Base-by-base conservation (phyloP, 2,113 vertebrate species). In the Gymnocephalus cernua region DNA sequence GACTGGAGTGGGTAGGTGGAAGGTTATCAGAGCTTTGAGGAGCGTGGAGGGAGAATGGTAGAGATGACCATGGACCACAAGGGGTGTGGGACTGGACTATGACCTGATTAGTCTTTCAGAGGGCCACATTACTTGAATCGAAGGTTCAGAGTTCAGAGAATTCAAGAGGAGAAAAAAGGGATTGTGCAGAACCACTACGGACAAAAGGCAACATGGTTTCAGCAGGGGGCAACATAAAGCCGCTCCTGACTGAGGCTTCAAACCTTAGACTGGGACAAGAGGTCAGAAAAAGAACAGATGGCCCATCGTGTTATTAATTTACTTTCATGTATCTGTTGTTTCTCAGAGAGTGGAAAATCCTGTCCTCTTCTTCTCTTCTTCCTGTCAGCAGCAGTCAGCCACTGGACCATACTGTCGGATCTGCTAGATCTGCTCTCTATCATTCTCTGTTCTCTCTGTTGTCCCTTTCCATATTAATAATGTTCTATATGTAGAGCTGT, bases 261-360 rank as follows among this genome's bases (percentile, higher is more conserved):
- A 56, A 32, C 2, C 15, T 65, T 3, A 15, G 44, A 47, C 38
- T 19, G 18, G 45, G 51, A 81, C 56, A 75, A 65, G 53, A 73
- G 79, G 88, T 82, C 83, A 76, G 64, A 54, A n/a, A 21, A 54
- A 27, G 69, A 83, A 15, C 85, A 83, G 77, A 80, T 74, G 79
- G 76, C 63, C 32, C 38, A 25, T 54, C 0, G 9, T 9, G 41
- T 81, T 83, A 84, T 79, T 89, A 71, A 76, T 81, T 79, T 77
- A 70, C 58, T 79, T 76, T 74, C n/a, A 70, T 84, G 78, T 77
- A 84, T 82, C 81, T 90, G 86, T 86, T 88, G 83, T 81, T 83
- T 79, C 67, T 83, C 86, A 80, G 69, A 41, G 70, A 81, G 83
- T 65, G 83, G 80, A 86, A 90, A 84, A 72, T 83, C 77, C 69